Percentiles rank a stretch among this genome's conserved stretches.
phyloP scores from a whole-genome alignment of 2,797 vertebrate species.

The Pseudopleuronectes americanus region DNA sequence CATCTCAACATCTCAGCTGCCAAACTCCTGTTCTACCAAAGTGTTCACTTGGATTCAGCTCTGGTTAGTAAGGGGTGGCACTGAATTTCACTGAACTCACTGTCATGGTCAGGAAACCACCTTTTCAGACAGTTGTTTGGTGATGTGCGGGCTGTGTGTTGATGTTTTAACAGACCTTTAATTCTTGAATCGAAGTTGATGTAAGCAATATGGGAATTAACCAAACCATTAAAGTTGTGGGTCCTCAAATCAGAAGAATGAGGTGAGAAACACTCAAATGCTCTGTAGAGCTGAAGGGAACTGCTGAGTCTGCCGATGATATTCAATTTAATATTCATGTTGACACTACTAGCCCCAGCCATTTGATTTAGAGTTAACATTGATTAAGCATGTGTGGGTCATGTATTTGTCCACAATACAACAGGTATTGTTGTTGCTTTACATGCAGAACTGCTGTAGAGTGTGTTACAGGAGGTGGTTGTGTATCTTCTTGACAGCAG shows the following conservation, averaged over 20 bases:
- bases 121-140: too few species aligned
- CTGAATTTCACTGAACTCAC: background rate
- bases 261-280: background rate
- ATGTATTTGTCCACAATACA: background rate
- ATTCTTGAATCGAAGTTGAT: background rate
- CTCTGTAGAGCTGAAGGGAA: background rate
- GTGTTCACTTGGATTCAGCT: background rate
- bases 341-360: background rate
- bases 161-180: background rate
- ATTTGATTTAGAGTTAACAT: background rate
- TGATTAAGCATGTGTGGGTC: background rate
- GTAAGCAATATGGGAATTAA: background rate
- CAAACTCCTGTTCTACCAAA: background rate
- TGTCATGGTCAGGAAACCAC: background rate
- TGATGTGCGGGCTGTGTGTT: too few species aligned
- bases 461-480: constrained; percentile 24
- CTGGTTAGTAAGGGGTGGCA: background rate
- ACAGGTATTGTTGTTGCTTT: background rate
- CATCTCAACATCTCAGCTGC: too few species aligned
- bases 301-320: background rate
- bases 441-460: background rate
- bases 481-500: constrained; percentile 41
- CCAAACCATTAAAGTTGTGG: background rate
- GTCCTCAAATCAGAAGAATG: background rate
- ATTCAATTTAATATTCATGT: too few species aligned